Conservation (phyloP, 2,888 invertebrate species). For the Neuroscelio doddi region DNA sequence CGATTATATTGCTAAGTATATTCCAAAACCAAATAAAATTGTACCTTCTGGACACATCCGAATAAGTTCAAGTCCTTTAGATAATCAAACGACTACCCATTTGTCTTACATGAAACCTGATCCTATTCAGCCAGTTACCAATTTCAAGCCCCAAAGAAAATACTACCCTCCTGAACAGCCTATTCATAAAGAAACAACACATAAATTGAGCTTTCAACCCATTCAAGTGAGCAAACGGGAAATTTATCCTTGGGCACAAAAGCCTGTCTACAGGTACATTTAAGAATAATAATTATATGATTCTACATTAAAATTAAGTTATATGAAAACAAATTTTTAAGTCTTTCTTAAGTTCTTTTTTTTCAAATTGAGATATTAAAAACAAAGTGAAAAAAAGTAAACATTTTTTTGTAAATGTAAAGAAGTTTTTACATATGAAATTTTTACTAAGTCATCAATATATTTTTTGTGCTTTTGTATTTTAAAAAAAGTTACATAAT, state of each 20-base stretch:
- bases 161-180: constrained; percentile 61
- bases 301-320: too few relatives aligned
- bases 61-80: constrained; percentile 55
- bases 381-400: too few relatives aligned
- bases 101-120: constrained; percentile 64
- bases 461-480: too few relatives aligned
- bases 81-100: constrained; percentile 57
- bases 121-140: constrained; percentile 53
- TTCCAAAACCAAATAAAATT: constrained; percentile 57
- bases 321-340: too few relatives aligned
- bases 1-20: constrained; percentile 61
- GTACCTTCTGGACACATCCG: constrained; percentile 63
- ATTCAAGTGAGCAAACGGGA: constrained; percentile 58
- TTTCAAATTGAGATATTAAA: too few relatives aligned
- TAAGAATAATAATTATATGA: too few relatives aligned
- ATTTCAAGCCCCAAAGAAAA: constrained; percentile 61
- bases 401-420: neutral
- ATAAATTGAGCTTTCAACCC: constrained; percentile 68
- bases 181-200: constrained; percentile 62
- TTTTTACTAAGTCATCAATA: too few relatives aligned
- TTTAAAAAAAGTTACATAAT: neutral
- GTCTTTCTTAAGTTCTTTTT: too few relatives aligned
- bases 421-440: too few relatives aligned
- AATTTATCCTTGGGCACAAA: constrained; percentile 65
- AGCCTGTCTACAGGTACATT: constrained; percentile 58